phyloP scores from a whole-genome alignment of 2,113 vertebrate species.

The Ptilonorhynchus violaceus region DNA sequence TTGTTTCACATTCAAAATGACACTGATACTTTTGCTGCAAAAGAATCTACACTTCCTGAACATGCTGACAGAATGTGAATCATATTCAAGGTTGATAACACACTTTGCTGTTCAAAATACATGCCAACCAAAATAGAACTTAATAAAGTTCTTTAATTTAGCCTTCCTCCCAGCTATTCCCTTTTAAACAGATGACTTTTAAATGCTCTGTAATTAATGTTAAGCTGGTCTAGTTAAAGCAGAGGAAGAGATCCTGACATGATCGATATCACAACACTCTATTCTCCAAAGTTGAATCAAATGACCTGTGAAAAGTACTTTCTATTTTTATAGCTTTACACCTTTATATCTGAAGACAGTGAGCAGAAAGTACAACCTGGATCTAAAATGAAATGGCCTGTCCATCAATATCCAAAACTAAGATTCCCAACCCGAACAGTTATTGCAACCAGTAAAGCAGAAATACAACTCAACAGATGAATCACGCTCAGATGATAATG shows the following conservation, averaged over 20 bases:
- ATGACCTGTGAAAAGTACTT: neutral
- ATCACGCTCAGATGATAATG: neutral
- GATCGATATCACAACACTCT: neutral
- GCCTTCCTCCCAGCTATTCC: neutral
- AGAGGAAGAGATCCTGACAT: neutral
- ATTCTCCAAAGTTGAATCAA: neutral
- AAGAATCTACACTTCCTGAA: neutral
- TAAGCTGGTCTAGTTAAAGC: neutral
- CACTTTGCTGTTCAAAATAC: neutral
- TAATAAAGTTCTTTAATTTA: neutral
- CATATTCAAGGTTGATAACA: neutral
- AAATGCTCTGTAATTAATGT: neutral
- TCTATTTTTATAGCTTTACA: neutral
- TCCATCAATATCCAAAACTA: neutral
- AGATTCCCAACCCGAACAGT: neutral
- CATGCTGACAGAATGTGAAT: neutral
- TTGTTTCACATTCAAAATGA: conserved; percentile 1
- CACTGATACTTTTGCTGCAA: neutral
- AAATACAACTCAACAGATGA: neutral
- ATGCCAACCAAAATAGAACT: neutral
- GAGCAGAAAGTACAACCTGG: neutral
- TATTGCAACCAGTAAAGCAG: neutral
- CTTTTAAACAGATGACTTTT: neutral
- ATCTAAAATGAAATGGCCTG: neutral
- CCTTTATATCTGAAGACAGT: neutral